phyloP scores from a whole-genome alignment of 2,888 invertebrate genomes.

The Chymomyza amoena region DNA sequence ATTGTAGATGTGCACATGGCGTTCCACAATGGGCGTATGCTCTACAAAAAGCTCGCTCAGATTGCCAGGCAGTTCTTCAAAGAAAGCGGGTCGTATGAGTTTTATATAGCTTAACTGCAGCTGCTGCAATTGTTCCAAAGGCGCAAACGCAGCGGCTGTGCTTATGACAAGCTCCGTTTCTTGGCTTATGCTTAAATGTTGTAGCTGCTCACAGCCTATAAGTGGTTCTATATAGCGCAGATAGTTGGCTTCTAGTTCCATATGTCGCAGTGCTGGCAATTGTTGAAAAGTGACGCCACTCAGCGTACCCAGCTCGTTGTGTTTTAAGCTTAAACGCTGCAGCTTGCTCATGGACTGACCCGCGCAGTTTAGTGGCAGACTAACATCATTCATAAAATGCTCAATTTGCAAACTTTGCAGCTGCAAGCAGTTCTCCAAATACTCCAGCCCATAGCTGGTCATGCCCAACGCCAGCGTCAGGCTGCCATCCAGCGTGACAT shows the following conservation, averaged over 20 bases:
- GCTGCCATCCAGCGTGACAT: constrained; percentile 68
- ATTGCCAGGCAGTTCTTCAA: constrained; percentile 56
- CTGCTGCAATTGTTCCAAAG: constrained; percentile 21
- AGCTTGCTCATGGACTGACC: constrained; percentile 13
- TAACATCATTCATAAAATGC: constrained; percentile 62
- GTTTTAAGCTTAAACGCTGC: constrained; percentile 38
- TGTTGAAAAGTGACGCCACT: constrained; percentile 49
- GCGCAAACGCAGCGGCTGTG: constrained; percentile 35
- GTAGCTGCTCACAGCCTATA: constrained; percentile 41
- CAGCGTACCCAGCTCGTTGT: constrained; percentile 68
- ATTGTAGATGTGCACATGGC: constrained; percentile 25
- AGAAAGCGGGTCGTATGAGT: constrained; percentile 43
- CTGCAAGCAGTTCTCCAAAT: constrained; percentile 66
- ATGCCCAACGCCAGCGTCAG: constrained; percentile 60
- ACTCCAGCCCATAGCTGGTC: constrained; percentile 71
- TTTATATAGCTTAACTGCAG: constrained; percentile 52
- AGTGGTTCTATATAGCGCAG: constrained; percentile 56
- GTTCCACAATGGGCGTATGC: constrained; percentile 49
- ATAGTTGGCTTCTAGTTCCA: constrained; percentile 61
- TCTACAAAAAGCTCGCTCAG: constrained; percentile 51
- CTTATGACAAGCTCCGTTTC: constrained; percentile 54
- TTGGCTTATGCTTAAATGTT: constrained; percentile 39
- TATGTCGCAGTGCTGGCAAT: constrained; percentile 42
- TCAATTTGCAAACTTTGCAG: constrained; percentile 59
- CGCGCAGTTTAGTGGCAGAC: constrained; percentile 55